Percentiles rank a stretch among this genome's conserved stretches.
Evolutionary conservation across 2,797 vertebrate species (phyloP).

Genomic region (Euthynnus affinis): DNA sequence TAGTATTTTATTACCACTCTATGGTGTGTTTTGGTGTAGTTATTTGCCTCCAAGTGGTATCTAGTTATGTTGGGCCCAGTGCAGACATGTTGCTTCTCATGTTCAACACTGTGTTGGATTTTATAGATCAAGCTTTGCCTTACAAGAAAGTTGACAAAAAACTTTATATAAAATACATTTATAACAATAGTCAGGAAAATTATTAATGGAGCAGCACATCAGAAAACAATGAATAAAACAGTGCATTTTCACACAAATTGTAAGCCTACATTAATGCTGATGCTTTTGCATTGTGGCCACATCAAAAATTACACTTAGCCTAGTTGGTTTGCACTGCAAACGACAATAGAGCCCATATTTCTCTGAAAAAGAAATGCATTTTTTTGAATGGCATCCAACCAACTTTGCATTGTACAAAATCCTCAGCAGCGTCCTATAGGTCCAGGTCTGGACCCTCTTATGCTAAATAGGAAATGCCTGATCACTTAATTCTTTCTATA

Average conservation of each 20-base stretch:
- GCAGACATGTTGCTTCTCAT: not conserved
- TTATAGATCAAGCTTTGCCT: not conserved
- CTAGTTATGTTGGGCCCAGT: too few relatives aligned
- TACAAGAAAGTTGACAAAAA: not conserved
- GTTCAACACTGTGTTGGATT: not conserved
- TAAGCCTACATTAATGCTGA: not conserved
- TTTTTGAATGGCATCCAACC: not conserved
- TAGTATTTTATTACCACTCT: not conserved
- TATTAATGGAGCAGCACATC: not conserved
- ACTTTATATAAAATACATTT: too few relatives aligned
- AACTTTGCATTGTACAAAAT: slow-evolving; percentile 3
- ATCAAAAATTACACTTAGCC: slow-evolving; percentile 12
- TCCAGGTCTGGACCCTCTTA: not conserved
- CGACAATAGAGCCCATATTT: not conserved
- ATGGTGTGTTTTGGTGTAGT: not conserved
- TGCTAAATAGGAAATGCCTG: not conserved
- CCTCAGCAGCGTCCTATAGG: not conserved
- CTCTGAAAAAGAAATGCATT: not conserved
- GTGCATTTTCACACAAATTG: not conserved
- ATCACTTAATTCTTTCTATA: not conserved
- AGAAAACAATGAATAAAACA: not conserved
- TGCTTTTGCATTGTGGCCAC: slow-evolving; percentile 12
- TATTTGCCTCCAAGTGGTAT: not conserved
- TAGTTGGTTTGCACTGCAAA: not conserved
- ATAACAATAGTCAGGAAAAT: too few relatives aligned